Base-by-base conservation (phyloP, 2,113 vertebrate species). In the Sprattus sprattus region DNA sequence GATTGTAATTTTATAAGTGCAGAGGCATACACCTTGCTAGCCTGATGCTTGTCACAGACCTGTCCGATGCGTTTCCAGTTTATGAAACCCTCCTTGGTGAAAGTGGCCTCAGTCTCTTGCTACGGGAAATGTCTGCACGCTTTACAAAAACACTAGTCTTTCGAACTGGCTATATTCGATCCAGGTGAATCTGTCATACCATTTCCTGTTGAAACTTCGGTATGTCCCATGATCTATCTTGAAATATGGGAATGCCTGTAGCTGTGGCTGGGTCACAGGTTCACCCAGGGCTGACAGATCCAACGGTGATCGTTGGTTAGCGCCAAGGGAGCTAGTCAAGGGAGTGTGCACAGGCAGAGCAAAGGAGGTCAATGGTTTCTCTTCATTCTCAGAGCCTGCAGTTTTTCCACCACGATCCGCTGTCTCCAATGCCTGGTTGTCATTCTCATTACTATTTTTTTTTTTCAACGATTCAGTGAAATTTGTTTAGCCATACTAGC, bases 61-160 rank as follows among this genome's bases (percentile, higher is more conserved):
- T n/a, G n/a, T n/a, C n/a, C n/a, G n/a, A n/a, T 86, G 83, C 67
- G 85, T 44, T 88, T 86, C 88, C 85, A 88, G 47, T 86, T 81
- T 4, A 45, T 81, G 50, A 88, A 88, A 9, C 87, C 87, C 25
- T 81, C 32, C 1, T 81, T 78, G 0, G 32, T 84, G 47, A 88
- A 88, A 32, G 47, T 84, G 32, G 80, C 50, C 1, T 82, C 32
- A n/a, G 64, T 82, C n/a, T 45, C 64, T 1, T 44, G 57, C 44
- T 82, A 44, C 16, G 75, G 85, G 28, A 88, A 88, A 78, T 88
- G 85, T 39, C 88, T 82, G 64, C 85, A 88, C 1, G 32, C 46
- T 54, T 88, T 88, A 39, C 85, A 86, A 20, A 84, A 86, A 46
- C 86, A 25, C 10, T 57, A 50, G 80, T 88, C 83, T 10, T 49